Evolutionary conservation across 2,888 invertebrate genomes (phyloP).

Genomic region (Pandemis corylana): DNA sequence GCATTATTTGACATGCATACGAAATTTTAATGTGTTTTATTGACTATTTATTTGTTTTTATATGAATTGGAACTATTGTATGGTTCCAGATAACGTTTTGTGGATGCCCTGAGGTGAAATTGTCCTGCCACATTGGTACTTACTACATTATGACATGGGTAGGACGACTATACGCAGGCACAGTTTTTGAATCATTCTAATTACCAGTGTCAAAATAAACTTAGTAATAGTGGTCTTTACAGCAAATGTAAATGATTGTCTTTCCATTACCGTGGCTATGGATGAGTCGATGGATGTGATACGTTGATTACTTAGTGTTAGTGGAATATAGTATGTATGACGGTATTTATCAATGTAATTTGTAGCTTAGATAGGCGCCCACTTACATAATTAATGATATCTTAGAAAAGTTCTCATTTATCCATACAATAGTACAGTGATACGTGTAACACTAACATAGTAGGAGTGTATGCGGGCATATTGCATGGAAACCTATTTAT

Average conservation of each 20-base stretch:
- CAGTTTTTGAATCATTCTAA: conserved; percentile 24
- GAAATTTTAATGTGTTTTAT: conserved; percentile 31
- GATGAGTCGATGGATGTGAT: conserved; percentile 79
- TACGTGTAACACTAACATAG: conserved; percentile 51
- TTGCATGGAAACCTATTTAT: conserved; percentile 63
- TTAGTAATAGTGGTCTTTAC: conserved; percentile 28
- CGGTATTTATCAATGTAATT: conserved; percentile 80
- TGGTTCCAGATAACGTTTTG: not conserved
- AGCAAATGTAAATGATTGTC: conserved; percentile 37
- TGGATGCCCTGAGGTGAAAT: conserved; percentile 8
- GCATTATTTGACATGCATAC: conserved; percentile 13
- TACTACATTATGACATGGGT: conserved; percentile 22
- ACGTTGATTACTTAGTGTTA: conserved; percentile 75
- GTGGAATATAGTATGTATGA: conserved; percentile 72
- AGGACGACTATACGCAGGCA: conserved; percentile 11
- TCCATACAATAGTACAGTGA: conserved; percentile 62
- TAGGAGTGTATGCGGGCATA: conserved; percentile 56
- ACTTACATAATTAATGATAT: conserved; percentile 60
- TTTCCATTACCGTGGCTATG: conserved; percentile 63
- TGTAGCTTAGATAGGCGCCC: conserved; percentile 75
- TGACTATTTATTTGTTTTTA: conserved; percentile 35
- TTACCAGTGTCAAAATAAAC: conserved; percentile 38
- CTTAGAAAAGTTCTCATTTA: conserved; percentile 72
- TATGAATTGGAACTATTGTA: not conserved
- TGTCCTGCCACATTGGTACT: conserved; percentile 26